Evolutionary conservation across 1,140 invertebrate species (phyloP), one percentile per base, ranked within the genome.

Genomic region (Apis cerana): DNA sequence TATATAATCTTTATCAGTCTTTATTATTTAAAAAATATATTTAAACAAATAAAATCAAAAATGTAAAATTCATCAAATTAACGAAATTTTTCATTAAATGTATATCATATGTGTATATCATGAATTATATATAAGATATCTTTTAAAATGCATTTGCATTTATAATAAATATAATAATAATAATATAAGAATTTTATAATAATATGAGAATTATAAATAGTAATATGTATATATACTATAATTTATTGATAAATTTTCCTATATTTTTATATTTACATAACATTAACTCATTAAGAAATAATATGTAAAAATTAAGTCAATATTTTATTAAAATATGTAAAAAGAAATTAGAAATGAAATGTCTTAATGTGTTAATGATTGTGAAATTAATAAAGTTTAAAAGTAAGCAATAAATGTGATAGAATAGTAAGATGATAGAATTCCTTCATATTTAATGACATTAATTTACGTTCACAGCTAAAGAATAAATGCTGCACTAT

Each of bases 1-100:
- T 65, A 43, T 64, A 65, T 19, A 23, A 12, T 76, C 19, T 33
- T 1, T 56, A 65, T 81, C 72, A 81, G 80, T 81, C 72, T 81
- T 81, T 27, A 50, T 43, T 56, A 27, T 13, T 33, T 81, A 58
- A 48, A 75, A 21, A 21, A 72, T 23, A 72, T 17, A 58, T n/a
- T 58, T 75, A 64, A 81, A 27, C 56, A 11, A 5, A 23, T 56
- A 67, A 48, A 58, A 74, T 23, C 67, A 52, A n/a, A 33, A 43
- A 56, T 13, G 3, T 1, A 54, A n/a, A 65, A 56, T 43, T 33
- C 8, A 33, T 54, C 4, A 9, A 59, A 48, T 61, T 23, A 50
- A 21, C 1, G 65, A 19, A 33, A 70, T 50, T 78, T 52, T 19
- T 27, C 0, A 43, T 43, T 43, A 43, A 43, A 43, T 43, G 5